Base-by-base conservation (phyloP, 2,113 vertebrate species). In the Siniperca chuatsi region DNA sequence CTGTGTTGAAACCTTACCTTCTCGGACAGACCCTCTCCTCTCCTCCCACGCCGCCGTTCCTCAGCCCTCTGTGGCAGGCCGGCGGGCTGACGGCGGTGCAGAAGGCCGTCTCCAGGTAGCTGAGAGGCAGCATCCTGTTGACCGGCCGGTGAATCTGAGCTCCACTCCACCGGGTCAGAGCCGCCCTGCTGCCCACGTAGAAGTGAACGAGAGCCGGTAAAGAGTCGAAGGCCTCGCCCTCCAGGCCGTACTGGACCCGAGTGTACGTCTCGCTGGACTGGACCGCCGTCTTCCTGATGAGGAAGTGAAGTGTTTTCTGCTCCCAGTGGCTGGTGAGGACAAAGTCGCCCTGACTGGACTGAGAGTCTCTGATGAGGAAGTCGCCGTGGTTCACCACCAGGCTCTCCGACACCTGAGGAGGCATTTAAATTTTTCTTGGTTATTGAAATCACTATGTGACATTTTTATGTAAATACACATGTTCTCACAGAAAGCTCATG, bases 331-430 rank as follows among this genome's bases (percentile, higher is more conserved):
- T 95, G 0, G 97, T 99, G 77, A 99, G 95, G 89, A 99, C 97
- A 0, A 97, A 98, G 94, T 97, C 96, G 0, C 97, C 97, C 64
- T 93, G 92, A 89, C 96, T 97, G 88, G 97, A 97, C 87, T 97
- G 96, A 0, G 98, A 99, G 95, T 99, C 97, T 0, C 98, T 96
- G 90, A 99, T 95, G 23, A 99, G 95, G 91, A 99, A 99, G 93
- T 98, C 97, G 0, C 98, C 97, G 0, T 97, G 97, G 62, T 95
- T 95, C 84, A 96, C 93, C 50, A 98, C 96, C 20, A 99, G 95
- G 54, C 95, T 97, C 95, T 98, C 98, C 0, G 98, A 97, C 42
- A 98, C 97, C 98, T 99, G 93, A 10, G 3, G 44, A 81, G 15
- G 76, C 21, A 57, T 61, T 25, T 58, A 0, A 4, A 15, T 48